phyloP scores from a whole-genome alignment of 1,140 invertebrate genomes.

The Amphibalanus amphitrite region DNA sequence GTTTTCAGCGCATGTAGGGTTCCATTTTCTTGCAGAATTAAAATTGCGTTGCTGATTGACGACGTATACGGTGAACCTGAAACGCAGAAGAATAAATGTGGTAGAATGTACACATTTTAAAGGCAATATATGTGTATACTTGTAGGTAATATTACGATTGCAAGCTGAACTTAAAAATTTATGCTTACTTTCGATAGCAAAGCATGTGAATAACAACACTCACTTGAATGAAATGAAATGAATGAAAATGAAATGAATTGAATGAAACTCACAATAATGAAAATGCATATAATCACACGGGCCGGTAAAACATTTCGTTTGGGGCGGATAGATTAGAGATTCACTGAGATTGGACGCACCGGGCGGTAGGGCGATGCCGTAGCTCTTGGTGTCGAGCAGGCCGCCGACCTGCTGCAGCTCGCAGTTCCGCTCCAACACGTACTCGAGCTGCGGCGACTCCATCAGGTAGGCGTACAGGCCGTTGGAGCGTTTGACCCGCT shows the following conservation, averaged over 20 bases:
- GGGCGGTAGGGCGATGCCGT: constrained; percentile 27
- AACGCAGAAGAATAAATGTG: constrained; percentile 20
- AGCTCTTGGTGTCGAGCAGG: constrained; percentile 27
- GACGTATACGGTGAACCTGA: constrained; percentile 31
- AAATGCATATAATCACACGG: not conserved
- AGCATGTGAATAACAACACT: no score
- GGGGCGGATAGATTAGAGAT: not conserved
- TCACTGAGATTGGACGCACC: constrained; percentile 16
- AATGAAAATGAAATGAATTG: not conserved
- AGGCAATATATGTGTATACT: no score
- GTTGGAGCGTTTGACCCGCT: constrained; percentile 15
- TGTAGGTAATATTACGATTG: no score
- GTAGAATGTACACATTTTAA: no score
- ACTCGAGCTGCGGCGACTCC: constrained; percentile 23
- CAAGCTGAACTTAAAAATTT: no score
- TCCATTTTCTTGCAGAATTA: constrained; percentile 32
- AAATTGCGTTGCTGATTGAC: constrained; percentile 26
- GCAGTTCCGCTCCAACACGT: constrained; percentile 26
- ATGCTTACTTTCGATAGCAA: no score
- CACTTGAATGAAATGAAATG: no score
- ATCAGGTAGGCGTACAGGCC: constrained; percentile 20
- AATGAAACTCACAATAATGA: no score
- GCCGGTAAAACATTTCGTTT: not conserved
- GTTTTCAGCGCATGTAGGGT: constrained; percentile 28
- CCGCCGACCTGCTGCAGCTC: constrained; percentile 25